phyloP scores from a whole-genome alignment of 2,113 vertebrate genomes.

The Herpailurus yagouaroundi region DNA sequence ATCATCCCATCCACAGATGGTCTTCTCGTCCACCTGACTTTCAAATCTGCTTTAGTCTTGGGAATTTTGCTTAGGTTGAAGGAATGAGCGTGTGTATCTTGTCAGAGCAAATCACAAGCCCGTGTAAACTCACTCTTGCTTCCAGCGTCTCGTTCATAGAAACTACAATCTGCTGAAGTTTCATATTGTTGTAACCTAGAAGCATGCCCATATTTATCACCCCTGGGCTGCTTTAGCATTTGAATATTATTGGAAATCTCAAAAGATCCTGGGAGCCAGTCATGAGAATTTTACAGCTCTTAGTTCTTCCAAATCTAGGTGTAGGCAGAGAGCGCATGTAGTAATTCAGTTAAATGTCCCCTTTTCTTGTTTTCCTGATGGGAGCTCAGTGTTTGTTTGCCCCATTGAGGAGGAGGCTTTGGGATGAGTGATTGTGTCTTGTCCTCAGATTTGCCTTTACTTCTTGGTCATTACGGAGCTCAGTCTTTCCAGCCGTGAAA shows the following conservation, averaged over 20 bases:
- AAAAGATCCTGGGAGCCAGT: neutral
- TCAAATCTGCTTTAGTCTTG: constrained; percentile 29
- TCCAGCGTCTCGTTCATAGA: neutral
- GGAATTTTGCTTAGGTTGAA: constrained; percentile 71
- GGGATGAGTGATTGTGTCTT: neutral
- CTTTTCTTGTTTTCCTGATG: neutral
- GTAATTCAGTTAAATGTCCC: too few species aligned
- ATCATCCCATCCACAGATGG: constrained; percentile 48
- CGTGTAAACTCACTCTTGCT: constrained; percentile 46
- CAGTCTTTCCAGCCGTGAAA: neutral
- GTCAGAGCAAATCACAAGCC: constrained; percentile 65
- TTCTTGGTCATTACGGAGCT: neutral
- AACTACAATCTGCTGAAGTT: constrained; percentile 49
- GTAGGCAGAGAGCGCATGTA: neutral
- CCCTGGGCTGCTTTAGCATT: neutral
- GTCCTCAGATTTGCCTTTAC: neutral
- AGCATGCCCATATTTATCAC: neutral
- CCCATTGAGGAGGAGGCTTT: accelerated
- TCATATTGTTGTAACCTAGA: neutral
- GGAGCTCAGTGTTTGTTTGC: neutral
- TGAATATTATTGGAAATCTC: neutral
- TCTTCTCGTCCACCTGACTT: constrained; percentile 14
- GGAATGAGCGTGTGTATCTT: constrained; percentile 37
- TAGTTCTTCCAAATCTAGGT: neutral
- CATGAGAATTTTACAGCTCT: neutral